Conservation (phyloP, 2,113 vertebrate species). For the Lophura nycthemera region DNA sequence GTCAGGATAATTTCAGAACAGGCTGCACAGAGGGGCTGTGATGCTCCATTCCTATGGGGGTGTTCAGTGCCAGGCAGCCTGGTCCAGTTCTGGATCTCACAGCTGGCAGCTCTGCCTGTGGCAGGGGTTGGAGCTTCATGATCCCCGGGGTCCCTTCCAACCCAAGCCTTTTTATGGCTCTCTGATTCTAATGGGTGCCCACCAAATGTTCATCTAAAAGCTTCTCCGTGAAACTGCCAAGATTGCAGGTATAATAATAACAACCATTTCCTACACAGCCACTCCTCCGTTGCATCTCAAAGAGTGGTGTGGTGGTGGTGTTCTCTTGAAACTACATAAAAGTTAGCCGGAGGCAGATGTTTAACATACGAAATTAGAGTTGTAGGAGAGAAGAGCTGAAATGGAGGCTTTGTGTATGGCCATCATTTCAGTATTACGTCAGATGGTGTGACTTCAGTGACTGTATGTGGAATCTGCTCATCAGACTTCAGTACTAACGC, state of each 20-base stretch:
- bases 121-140: too few relatives aligned
- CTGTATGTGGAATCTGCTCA: neutral
- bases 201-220: neutral
- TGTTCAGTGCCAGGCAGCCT: too few relatives aligned
- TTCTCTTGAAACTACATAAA: neutral
- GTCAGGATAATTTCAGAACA: too few relatives aligned
- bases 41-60: too few relatives aligned
- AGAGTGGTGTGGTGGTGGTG: neutral
- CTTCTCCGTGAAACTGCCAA: neutral
- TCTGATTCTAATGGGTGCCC: neutral
- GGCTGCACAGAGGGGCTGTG: too few relatives aligned
- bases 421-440: neutral
- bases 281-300: neutral
- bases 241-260: neutral
- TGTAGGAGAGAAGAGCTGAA: neutral
- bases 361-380: neutral
- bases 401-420: neutral
- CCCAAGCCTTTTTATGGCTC: too few relatives aligned
- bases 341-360: neutral
- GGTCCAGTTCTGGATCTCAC: too few relatives aligned
- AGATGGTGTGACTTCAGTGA: neutral
- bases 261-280: neutral
- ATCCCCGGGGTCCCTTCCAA: too few relatives aligned
- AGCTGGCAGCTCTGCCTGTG: too few relatives aligned
- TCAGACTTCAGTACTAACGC: neutral